Evolutionary conservation across 2,888 invertebrate genomes (phyloP).

Genomic region (Melanotus villosus): DNA sequence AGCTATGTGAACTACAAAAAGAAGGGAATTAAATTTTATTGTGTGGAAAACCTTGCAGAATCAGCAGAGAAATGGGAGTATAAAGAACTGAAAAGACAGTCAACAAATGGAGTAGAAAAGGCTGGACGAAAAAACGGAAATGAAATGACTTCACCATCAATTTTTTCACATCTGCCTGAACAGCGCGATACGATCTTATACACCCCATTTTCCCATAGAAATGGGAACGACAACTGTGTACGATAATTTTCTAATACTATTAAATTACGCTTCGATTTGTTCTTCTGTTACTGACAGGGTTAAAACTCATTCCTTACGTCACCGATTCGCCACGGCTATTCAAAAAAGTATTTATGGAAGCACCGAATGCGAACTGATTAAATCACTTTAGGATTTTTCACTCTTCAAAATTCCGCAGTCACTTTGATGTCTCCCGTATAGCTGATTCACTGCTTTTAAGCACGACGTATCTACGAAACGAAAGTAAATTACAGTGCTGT

Average conservation of each 20-base stretch:
- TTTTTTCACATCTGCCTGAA: conserved; percentile 49
- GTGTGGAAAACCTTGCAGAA: conserved; percentile 57
- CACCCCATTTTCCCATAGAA: conserved; percentile 39
- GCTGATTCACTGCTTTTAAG: too few species aligned
- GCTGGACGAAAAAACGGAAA: conserved; percentile 53
- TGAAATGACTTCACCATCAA: conserved; percentile 53
- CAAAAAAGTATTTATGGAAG: conserved; percentile 3
- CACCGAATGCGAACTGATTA: neutral
- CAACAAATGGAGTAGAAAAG: conserved; percentile 55
- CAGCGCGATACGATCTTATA: conserved; percentile 44
- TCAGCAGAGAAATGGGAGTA: conserved; percentile 50
- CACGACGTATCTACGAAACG: too few species aligned
- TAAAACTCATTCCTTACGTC: conserved; percentile 13
- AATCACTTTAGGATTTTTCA: too few species aligned
- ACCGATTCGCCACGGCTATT: conserved; percentile 12
- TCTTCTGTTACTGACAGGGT: conserved; percentile 37
- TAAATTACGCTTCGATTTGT: conserved; percentile 38
- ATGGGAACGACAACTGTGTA: conserved; percentile 37
- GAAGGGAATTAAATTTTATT: conserved; percentile 57
- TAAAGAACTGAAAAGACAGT: conserved; percentile 53
- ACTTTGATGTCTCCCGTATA: too few species aligned
- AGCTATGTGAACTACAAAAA: conserved; percentile 54
- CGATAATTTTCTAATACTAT: conserved; percentile 40
- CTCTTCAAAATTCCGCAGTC: too few species aligned
- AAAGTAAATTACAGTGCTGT: too few species aligned